Conservation (phyloP, 1,140 invertebrate genomes). For the Oncopodura yosiiana region DNA sequence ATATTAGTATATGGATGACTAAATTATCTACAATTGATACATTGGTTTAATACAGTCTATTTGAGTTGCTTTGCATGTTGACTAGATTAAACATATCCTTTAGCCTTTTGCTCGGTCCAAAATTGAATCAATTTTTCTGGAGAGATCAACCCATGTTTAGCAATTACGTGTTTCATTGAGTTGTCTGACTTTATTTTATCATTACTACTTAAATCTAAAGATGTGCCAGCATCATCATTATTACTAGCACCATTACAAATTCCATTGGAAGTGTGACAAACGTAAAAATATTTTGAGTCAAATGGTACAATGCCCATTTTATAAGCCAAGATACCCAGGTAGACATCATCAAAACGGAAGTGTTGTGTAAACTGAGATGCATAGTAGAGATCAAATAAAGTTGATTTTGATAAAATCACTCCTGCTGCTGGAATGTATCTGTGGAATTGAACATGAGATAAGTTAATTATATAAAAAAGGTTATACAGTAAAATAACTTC, state of each 20-base stretch:
- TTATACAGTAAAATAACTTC: no score
- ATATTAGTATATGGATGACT: no score
- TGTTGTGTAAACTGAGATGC: constrained; percentile 65
- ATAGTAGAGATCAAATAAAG: constrained; percentile 61
- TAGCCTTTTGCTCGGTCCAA: constrained; percentile 66
- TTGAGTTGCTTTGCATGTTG: no score
- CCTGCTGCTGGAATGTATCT: constrained; percentile 76
- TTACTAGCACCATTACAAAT: not conserved
- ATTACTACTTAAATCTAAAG: no score
- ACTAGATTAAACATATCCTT: constrained; percentile 55
- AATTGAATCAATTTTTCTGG: constrained; percentile 57
- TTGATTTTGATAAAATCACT: constrained; percentile 58
- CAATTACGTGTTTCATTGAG: constrained; percentile 55
- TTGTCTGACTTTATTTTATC: constrained; percentile 48
- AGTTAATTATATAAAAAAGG: no score
- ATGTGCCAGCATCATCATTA: not conserved
- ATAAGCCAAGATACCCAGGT: constrained; percentile 67
- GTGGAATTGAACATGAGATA: no score
- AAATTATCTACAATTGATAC: no score
- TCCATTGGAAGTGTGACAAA: constrained; percentile 44
- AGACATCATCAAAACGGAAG: constrained; percentile 81
- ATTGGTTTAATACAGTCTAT: no score
- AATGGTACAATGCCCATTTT: constrained; percentile 63
- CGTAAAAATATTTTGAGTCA: constrained; percentile 73
- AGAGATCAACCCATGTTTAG: constrained; percentile 70